These are phyloP conservation scores for Lithophane ornitopus DNA, from an alignment of 2,888 invertebrate species.

Conservation along the genomic window DNA sequence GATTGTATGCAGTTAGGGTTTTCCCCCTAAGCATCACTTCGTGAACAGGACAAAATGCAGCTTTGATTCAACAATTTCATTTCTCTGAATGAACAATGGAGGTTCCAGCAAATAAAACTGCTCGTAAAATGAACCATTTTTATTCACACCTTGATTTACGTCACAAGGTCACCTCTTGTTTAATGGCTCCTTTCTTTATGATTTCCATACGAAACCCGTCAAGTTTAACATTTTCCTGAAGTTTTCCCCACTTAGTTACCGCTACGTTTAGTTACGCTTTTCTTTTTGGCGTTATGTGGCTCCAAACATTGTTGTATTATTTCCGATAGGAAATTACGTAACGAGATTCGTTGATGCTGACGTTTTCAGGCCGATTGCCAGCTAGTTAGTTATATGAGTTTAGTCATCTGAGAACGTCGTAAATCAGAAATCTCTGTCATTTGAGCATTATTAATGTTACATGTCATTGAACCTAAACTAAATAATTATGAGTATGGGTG, in stretches of 20 bases:
- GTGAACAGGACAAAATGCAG: constrained; percentile 19
- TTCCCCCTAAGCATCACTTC: constrained; percentile 15
- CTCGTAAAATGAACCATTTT: constrained; percentile 26
- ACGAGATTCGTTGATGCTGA: constrained; percentile 35
- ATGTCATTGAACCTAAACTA: constrained; percentile 24
- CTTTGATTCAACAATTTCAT: constrained; percentile 28
- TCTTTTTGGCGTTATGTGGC: constrained; percentile 26
- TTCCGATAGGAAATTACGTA: constrained; percentile 37
- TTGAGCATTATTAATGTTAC: constrained; percentile 23
- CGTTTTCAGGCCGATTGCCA: constrained; percentile 49
- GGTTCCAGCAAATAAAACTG: constrained; percentile 32
- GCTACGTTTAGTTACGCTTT: constrained; percentile 17
- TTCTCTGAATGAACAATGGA: constrained; percentile 33
- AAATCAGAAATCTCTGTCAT: constrained; percentile 6
- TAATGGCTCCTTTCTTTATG: constrained; percentile 38
- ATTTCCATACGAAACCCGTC: constrained; percentile 13
- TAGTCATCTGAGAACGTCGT: constrained; percentile 24
- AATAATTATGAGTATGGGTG: background rate
- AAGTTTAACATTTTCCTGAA: constrained; percentile 19
- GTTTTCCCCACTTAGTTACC: constrained; percentile 12
- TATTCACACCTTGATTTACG: constrained; percentile 40
- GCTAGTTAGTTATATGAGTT: constrained; percentile 34
- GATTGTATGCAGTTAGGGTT: constrained; percentile 14
- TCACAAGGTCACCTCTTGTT: constrained; percentile 49
- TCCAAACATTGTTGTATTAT: constrained; percentile 28